phyloP scores from a whole-genome alignment of 2,888 invertebrate species.

The Pyrrhosoma nymphula region DNA sequence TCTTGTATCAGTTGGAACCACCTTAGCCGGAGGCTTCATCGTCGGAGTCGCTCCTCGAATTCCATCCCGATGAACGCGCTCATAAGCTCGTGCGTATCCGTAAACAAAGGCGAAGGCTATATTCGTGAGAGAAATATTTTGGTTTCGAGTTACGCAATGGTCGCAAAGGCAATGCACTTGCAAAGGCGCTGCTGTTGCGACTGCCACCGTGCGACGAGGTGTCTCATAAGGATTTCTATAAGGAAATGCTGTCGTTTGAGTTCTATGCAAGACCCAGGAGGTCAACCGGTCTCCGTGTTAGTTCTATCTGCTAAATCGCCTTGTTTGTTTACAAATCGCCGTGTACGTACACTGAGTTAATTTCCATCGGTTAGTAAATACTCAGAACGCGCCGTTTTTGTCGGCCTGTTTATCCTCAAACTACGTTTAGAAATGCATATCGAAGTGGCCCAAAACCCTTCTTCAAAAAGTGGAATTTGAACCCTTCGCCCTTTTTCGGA shows the following conservation, averaged over 20 bases:
- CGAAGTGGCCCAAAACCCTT: too few relatives aligned
- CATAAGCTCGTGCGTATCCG: background rate
- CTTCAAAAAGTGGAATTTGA: background rate
- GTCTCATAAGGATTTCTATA: background rate
- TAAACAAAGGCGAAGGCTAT: slow-evolving; percentile 20
- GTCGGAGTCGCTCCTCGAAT: background rate
- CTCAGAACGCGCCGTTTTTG: background rate
- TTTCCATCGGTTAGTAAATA: background rate
- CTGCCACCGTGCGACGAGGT: background rate
- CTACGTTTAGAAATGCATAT: too few relatives aligned
- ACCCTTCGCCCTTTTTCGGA: background rate
- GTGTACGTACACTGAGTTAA: background rate
- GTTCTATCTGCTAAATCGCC: background rate
- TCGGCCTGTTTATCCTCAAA: background rate
- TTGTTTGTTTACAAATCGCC: slow-evolving; percentile 14
- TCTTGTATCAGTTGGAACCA: background rate
- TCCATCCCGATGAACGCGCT: background rate
- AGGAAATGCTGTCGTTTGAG: background rate
- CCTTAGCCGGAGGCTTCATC: background rate
- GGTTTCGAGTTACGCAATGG: background rate
- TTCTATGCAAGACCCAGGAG: background rate
- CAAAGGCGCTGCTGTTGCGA: background rate
- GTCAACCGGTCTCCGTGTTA: background rate
- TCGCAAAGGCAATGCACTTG: slow-evolving; percentile 29
- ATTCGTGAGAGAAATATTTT: slow-evolving; percentile 4